Evolutionary conservation across 2,888 invertebrate species (phyloP).

Genomic region (Theretra japonica): DNA sequence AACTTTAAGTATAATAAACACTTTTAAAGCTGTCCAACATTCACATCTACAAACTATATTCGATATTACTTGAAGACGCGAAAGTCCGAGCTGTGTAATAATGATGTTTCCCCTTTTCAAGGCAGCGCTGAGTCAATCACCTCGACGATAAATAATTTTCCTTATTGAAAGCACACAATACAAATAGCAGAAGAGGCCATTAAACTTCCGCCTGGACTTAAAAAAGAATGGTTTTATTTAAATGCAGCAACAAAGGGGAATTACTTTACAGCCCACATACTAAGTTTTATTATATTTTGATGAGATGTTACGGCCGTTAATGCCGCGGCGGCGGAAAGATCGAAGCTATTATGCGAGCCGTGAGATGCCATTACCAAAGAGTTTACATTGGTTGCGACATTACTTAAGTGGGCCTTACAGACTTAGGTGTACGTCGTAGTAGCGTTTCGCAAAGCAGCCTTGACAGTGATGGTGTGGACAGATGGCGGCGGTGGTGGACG

Average conservation of each 20-base stretch:
- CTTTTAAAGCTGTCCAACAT: neutral
- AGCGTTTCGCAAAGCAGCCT: conserved; percentile 78
- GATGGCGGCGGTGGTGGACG: conserved; percentile 65
- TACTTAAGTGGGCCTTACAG: conserved; percentile 63
- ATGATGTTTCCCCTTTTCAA: conserved; percentile 47
- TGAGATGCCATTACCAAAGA: conserved; percentile 57
- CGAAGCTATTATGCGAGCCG: conserved; percentile 46
- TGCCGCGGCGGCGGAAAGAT: neutral
- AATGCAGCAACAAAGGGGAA: neutral
- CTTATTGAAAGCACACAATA: conserved; percentile 35
- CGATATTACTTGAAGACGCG: conserved; percentile 3
- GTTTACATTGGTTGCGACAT: conserved; percentile 59
- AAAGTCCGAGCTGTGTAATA: conserved; percentile 26
- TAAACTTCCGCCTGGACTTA: neutral
- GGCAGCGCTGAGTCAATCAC: conserved; percentile 55
- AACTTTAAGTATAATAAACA: neutral
- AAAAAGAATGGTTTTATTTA: neutral
- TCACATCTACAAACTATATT: neutral
- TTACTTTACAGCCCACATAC: neutral
- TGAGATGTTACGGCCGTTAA: neutral
- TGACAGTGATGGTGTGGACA: conserved; percentile 76
- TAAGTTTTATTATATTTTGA: neutral
- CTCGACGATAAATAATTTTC: conserved; percentile 48
- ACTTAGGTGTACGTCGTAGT: conserved; percentile 55
- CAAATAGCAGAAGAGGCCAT: neutral